Conservation (phyloP, 2,888 invertebrate genomes). For the Drosophila anomalata region DNA sequence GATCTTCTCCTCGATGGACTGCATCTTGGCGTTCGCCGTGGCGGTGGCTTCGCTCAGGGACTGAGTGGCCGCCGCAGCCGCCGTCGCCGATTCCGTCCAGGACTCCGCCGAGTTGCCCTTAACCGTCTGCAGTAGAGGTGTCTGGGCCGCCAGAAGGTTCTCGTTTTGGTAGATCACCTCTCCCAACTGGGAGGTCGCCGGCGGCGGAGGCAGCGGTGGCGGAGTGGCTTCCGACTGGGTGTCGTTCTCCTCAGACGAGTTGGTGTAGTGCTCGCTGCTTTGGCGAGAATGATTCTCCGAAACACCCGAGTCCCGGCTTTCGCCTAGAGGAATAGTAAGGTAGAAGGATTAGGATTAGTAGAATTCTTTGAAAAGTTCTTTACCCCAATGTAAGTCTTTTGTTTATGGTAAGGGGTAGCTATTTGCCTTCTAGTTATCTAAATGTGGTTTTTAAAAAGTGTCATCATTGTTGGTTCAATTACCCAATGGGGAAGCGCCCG, state of each 20-base stretch:
- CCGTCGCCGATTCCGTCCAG: constrained; percentile 81
- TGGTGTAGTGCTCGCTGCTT: constrained; percentile 91
- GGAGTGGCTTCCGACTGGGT: constrained; percentile 83
- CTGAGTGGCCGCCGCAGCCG: constrained; percentile 81
- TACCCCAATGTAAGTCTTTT: too few species aligned
- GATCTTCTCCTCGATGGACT: constrained; percentile 87
- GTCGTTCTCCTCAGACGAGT: constrained; percentile 89
- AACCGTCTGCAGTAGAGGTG: constrained; percentile 77
- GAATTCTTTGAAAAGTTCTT: not conserved
- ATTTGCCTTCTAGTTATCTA: not conserved
- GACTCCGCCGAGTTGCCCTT: constrained; percentile 81
- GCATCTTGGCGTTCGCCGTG: constrained; percentile 85
- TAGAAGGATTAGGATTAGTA: not conserved
- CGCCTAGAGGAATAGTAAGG: constrained; percentile 82
- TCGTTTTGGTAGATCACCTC: constrained; percentile 79
- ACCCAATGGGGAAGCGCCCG: constrained; percentile 11
- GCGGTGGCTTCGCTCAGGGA: constrained; percentile 84
- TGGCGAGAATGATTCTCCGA: constrained; percentile 91
- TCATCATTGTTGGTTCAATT: constrained; percentile 1
- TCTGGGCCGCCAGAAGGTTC: constrained; percentile 70
- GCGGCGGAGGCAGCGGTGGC: constrained; percentile 60
- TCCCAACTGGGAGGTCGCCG: constrained; percentile 36
- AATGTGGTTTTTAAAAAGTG: not conserved
- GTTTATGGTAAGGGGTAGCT: too few species aligned
- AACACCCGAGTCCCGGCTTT: constrained; percentile 92